Conservation (phyloP, 2,888 invertebrate species). For the Caenorhabditis sp. region DNA sequence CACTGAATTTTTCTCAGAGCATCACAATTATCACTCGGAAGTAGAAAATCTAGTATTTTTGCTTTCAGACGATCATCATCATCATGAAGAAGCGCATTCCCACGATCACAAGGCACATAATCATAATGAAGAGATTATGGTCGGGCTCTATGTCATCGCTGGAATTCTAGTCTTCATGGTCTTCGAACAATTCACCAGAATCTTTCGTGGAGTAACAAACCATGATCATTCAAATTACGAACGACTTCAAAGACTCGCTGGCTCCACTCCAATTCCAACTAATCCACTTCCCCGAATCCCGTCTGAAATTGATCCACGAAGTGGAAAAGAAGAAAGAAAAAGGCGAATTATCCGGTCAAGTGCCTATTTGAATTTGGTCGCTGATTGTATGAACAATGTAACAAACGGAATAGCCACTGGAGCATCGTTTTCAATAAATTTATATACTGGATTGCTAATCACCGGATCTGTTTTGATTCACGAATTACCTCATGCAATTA, state of each 20-base stretch:
- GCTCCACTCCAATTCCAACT: too few relatives aligned
- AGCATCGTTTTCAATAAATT: conserved; percentile 78
- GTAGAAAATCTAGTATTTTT: too few relatives aligned
- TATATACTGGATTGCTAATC: conserved; percentile 76
- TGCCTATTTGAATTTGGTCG: conserved; percentile 93
- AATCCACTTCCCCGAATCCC: too few relatives aligned
- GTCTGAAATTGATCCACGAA: neutral
- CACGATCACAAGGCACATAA: conserved; percentile 20
- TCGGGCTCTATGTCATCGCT: conserved; percentile 25
- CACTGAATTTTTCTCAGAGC: too few relatives aligned
- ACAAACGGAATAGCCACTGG: conserved; percentile 99
- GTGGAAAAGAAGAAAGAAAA: conserved; percentile 9
- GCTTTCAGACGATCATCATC: conserved; percentile 73
- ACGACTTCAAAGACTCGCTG: too few relatives aligned
- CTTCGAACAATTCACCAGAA: conserved; percentile 87
- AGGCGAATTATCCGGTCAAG: conserved; percentile 72
- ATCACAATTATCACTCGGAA: too few relatives aligned
- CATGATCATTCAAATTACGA: conserved; percentile 71
- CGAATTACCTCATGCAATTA: conserved; percentile 97
- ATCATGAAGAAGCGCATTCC: neutral
- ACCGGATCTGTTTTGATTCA: conserved; percentile 94
- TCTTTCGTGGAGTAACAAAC: conserved; percentile 78
- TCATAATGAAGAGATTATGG: conserved; percentile 23
- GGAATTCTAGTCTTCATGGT: conserved; percentile 62
- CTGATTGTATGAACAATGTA: conserved; percentile 97